Conservation (phyloP, 1,140 invertebrate genomes). For the Amphibalanus amphitrite region DNA sequence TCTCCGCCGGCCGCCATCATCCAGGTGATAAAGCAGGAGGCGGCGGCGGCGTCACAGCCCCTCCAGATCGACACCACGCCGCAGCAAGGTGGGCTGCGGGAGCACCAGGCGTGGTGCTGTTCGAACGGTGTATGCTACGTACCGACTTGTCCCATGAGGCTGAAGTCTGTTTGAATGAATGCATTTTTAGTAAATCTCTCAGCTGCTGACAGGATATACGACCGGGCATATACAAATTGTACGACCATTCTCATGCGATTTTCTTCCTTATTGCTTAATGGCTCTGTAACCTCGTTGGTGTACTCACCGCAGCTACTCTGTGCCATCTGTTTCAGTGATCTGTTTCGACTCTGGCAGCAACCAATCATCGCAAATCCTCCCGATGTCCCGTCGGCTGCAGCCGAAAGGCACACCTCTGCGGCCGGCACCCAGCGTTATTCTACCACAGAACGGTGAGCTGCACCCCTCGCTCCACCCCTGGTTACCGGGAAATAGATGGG, state of each 20-base stretch:
- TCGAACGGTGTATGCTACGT: too few relatives aligned
- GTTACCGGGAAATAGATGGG: too few relatives aligned
- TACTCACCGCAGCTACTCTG: too few relatives aligned
- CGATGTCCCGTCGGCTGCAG: not conserved
- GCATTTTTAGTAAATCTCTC: too few relatives aligned
- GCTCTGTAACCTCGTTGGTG: not conserved
- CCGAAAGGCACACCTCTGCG: not conserved
- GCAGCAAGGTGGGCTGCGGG: not conserved
- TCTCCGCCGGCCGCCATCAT: not conserved
- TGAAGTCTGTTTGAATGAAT: too few relatives aligned
- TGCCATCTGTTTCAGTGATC: not conserved
- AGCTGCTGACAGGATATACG: too few relatives aligned
- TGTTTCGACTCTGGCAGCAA: not conserved
- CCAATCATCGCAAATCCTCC: not conserved
- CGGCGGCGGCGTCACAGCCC: not conserved
- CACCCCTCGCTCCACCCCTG: too few relatives aligned
- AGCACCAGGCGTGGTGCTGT: too few relatives aligned
- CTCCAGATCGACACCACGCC: not conserved
- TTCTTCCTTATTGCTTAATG: too few relatives aligned
- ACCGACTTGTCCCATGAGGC: too few relatives aligned
- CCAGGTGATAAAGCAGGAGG: not conserved
- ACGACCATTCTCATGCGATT: too few relatives aligned
- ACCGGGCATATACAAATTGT: too few relatives aligned
- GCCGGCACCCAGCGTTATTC: not conserved
- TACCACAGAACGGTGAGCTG: not conserved